Conservation (phyloP, 1,140 invertebrate species). For the Hormaphis cornu region DNA sequence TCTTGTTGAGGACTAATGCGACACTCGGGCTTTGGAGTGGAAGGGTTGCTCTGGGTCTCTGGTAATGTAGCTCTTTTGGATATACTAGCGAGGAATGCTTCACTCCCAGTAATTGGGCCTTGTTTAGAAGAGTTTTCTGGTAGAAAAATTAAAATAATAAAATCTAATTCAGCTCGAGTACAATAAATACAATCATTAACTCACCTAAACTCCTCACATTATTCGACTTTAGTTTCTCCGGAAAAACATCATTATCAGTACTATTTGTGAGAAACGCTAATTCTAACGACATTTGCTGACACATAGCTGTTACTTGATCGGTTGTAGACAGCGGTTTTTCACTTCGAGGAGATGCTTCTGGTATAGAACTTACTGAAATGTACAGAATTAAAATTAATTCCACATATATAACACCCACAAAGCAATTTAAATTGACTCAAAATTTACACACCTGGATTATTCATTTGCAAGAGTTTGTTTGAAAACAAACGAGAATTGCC, state of each 20-base stretch:
- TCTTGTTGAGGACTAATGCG: conserved; percentile 43
- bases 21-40: conserved; percentile 38
- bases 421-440: neutral
- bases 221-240: conserved; percentile 15
- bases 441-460: conserved; percentile 46
- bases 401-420: neutral
- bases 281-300: conserved; percentile 76
- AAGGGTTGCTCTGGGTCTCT: conserved; percentile 38
- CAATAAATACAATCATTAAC: neutral
- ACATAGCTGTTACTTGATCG: conserved; percentile 75
- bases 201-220: neutral
- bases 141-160: conserved; percentile 7
- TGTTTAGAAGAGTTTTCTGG: conserved; percentile 39
- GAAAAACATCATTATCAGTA: neutral
- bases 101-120: conserved; percentile 35
- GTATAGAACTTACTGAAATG: conserved; percentile 62
- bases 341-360: conserved; percentile 56
- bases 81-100: conserved; percentile 44
- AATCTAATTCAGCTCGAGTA: neutral
- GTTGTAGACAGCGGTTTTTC: conserved; percentile 44
- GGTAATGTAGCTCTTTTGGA: conserved; percentile 41
- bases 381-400: neutral
- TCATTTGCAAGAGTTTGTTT: conserved; percentile 44
- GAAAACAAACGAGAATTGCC: conserved; percentile 44
- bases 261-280: conserved; percentile 65